Evolutionary conservation across 2,797 vertebrate genomes (phyloP).

Genomic region (Oryzias sinensis): DNA sequence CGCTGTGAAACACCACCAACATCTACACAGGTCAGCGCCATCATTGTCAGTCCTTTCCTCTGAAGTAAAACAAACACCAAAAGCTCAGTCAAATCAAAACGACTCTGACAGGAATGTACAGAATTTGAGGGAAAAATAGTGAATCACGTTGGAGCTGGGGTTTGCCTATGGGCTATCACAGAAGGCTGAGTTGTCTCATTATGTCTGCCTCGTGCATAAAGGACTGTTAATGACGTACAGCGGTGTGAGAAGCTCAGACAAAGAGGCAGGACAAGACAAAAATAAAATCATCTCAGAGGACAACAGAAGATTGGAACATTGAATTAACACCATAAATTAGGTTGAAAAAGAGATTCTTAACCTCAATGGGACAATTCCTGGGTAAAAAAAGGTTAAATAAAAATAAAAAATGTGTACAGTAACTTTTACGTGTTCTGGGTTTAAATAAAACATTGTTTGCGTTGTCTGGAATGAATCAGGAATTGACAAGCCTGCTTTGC

Average conservation of each 20-base stretch:
- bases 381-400: too few relatives aligned
- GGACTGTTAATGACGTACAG: slow-evolving; percentile 43
- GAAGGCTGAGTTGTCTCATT: slow-evolving; percentile 40
- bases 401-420: too few relatives aligned
- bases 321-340: too few relatives aligned
- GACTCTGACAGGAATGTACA: slow-evolving; percentile 25
- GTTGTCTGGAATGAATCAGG: too few relatives aligned
- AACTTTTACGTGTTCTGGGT: too few relatives aligned
- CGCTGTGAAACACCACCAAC: slow-evolving; percentile 11
- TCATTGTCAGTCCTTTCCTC: slow-evolving; percentile 46
- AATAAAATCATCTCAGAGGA: slow-evolving; percentile 15
- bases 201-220: slow-evolving; percentile 36
- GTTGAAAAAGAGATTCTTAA: too few relatives aligned
- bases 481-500: too few relatives aligned
- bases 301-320: background rate
- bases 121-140: slow-evolving; percentile 10
- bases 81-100: slow-evolving; percentile 26
- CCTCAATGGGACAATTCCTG: too few relatives aligned
- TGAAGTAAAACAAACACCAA: slow-evolving; percentile 40
- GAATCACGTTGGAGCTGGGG: slow-evolving; percentile 2
- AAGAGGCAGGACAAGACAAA: slow-evolving; percentile 5
- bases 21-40: slow-evolving; percentile 54
- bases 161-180: slow-evolving; percentile 7
- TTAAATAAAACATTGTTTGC: too few relatives aligned
- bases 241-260: slow-evolving; percentile 3